Base-by-base conservation (phyloP, 92 coral and sea anemone species). In the Parazoanthus swiftii region DNA sequence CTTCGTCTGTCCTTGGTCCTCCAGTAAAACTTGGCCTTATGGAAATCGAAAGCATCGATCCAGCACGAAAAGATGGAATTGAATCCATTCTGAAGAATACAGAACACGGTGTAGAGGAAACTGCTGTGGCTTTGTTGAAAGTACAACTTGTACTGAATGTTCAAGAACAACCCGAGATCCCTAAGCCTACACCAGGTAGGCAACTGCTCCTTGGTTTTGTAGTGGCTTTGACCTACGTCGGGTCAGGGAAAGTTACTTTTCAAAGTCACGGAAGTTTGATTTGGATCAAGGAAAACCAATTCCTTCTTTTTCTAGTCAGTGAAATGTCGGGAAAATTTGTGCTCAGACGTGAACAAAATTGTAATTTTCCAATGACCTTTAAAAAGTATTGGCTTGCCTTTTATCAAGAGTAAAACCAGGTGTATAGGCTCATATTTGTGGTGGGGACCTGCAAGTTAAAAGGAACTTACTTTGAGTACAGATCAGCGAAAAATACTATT, bases 91-190 rank as follows among this genome's bases (percentile, higher is more conserved):
- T 89, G 66, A 85, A 84, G 66, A 89, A 79, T 10, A 48, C 76
- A 18, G 93, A 87, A 18, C 51, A 63, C 14, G 90, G 78, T 10
- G 91, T 79, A 14, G 90, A 91, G 0, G 66, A 14, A 65, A 77
- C 79, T 36, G 95, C 98, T 2, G 82, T 89, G n/a, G 95, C 96
- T 39, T 88, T 95, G 36, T 85, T 95, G 84, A 91, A 81, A 81
- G 98, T 97, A 39, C 88, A 90, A 63, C 93, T 97, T 43, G 93
- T 93, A 15, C 88, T 97, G 63, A 92, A 92, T 56, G 94, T 97
- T 35, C 92, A 93, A 11, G 88, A 85, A 58, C 59, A 84, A 42
- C 46, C 25, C 58, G 79, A 84, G 68, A 71, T 39, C 26, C 46
- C 87, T 13, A 84, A 71, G 14, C 35, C 23, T 70, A 79, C 46